These are phyloP conservation scores for Pseudomyrmex dendroicus DNA, from an alignment of 1,140 invertebrate genomes.

Conservation along the genomic window DNA sequence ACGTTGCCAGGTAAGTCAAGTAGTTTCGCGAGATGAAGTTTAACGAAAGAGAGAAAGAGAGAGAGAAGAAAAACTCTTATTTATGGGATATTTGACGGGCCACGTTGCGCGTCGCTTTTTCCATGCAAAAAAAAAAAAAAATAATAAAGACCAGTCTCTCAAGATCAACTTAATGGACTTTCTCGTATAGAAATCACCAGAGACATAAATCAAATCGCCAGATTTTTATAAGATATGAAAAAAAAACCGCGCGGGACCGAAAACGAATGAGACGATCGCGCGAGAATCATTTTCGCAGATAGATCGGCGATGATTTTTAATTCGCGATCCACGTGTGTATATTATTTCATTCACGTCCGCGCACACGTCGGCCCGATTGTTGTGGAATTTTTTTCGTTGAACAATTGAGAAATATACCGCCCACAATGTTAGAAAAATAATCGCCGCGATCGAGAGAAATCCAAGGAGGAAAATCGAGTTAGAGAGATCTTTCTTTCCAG, in stretches of 20 bases:
- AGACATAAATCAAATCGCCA: slow-evolving; percentile 18
- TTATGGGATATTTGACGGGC: slow-evolving; percentile 23
- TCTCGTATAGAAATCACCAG: background rate
- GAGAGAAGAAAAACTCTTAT: background rate
- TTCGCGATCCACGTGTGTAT: background rate
- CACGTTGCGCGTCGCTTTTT: slow-evolving; percentile 15
- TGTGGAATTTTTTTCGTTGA: background rate
- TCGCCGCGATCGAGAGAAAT: background rate
- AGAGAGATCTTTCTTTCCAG: background rate
- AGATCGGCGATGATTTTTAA: background rate
- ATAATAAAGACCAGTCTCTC: background rate
- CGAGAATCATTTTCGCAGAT: too few species aligned
- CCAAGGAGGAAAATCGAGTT: too few species aligned
- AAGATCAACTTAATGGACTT: background rate
- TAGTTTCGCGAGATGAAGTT: slow-evolving; percentile 37
- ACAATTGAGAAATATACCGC: background rate
- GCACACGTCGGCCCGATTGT: slow-evolving; percentile 12
- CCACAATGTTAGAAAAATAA: background rate
- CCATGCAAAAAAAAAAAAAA: background rate
- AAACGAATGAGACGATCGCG: too few species aligned
- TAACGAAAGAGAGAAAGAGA: slow-evolving; percentile 23
- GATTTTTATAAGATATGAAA: slow-evolving; percentile 16
- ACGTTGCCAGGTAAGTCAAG: slow-evolving; percentile 65
- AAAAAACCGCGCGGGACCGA: background rate
- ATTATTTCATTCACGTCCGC: background rate